Percentiles rank a stretch among this genome's conserved stretches.
Conservation (phyloP, 2,113 vertebrate genomes). For the Zosterops japonicus region DNA sequence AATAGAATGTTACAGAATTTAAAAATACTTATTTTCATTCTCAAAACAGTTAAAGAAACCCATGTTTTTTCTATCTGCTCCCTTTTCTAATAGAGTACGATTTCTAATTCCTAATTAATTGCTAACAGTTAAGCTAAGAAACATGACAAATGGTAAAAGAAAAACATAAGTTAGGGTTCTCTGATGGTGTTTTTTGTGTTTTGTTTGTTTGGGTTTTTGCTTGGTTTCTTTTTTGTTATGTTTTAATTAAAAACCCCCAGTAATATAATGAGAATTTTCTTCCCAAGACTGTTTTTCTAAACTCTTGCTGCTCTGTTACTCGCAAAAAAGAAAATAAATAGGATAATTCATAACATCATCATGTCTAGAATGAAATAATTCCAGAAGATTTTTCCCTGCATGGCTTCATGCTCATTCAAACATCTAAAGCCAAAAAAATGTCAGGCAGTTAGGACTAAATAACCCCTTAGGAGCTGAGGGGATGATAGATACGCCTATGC, state of each 20-base stretch:
- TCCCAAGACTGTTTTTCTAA: not conserved
- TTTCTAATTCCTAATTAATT: not conserved
- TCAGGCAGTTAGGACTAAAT: not conserved
- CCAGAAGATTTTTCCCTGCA: not conserved
- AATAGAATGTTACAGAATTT: not conserved
- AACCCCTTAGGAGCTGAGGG: not conserved
- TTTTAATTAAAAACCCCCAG: not conserved
- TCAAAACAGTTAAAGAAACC: not conserved
- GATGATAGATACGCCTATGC: not conserved
- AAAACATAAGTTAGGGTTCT: not conserved
- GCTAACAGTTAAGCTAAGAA: not conserved
- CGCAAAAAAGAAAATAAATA: not conserved
- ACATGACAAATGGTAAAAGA: not conserved
- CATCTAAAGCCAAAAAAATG: not conserved
- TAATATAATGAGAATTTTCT: not conserved
- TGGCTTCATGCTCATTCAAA: not conserved
- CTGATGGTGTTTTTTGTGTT: not conserved
- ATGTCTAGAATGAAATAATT: not conserved
- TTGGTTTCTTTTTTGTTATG: not conserved
- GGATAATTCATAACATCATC: not conserved
- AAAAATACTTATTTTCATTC: not conserved
- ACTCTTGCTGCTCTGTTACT: not conserved
- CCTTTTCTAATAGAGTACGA: not conserved
- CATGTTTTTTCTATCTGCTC: not conserved
- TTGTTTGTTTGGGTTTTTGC: not conserved